These are phyloP conservation scores for Heliconius charithonia DNA, from an alignment of 2,888 invertebrate species.

Conservation along the genomic window DNA sequence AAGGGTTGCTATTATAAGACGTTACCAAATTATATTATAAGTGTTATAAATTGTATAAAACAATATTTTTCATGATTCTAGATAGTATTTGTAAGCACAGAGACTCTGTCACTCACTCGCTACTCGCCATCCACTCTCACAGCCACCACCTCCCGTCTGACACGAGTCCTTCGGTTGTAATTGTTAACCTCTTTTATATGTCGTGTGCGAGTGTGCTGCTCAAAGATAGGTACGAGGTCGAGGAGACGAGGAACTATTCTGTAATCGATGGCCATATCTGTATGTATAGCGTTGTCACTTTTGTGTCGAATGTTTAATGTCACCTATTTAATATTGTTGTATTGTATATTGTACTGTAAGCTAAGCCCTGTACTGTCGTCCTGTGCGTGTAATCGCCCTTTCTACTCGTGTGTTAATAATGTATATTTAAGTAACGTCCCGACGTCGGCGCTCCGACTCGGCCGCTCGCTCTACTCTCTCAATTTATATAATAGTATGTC, in stretches of 20 bases:
- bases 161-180: neutral
- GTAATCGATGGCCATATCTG: slow-evolving; percentile 45
- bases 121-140: too few species aligned
- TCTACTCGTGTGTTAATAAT: slow-evolving; percentile 40
- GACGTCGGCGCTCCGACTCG: slow-evolving; percentile 23
- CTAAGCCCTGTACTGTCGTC: slow-evolving; percentile 47
- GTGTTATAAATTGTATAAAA: slow-evolving; percentile 61
- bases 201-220: slow-evolving; percentile 15
- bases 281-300: slow-evolving; percentile 1
- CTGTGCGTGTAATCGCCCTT: slow-evolving; percentile 38
- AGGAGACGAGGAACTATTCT: slow-evolving; percentile 66
- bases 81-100: slow-evolving; percentile 30
- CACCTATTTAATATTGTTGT: slow-evolving; percentile 30
- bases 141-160: slow-evolving; percentile 1
- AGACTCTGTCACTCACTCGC: neutral
- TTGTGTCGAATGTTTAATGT: slow-evolving; percentile 36
- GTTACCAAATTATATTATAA: slow-evolving; percentile 59
- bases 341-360: slow-evolving; percentile 47
- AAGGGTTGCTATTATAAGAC: slow-evolving; percentile 49
- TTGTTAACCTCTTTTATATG: neutral
- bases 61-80: slow-evolving; percentile 53
- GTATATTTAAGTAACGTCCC: slow-evolving; percentile 36
- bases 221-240: slow-evolving; percentile 40
- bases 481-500: too few species aligned
- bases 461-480: neutral